These are phyloP conservation scores for Coenobita brevimanus DNA, from an alignment of 1,140 invertebrate genomes.

Conservation along the genomic window DNA sequence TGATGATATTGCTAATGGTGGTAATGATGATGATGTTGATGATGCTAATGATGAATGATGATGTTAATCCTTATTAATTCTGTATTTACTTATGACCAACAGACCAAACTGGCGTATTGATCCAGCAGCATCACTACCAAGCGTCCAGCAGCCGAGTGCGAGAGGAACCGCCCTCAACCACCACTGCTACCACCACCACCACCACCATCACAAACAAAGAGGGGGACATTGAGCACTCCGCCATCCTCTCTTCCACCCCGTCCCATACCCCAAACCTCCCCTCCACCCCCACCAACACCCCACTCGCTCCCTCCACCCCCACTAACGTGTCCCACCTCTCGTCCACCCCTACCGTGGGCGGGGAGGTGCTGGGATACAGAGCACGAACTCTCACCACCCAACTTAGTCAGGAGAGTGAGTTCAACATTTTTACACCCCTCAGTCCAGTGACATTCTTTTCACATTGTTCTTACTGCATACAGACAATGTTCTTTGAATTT, in stretches of 20 bases:
- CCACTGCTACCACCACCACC: not conserved
- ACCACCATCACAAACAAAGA: too few species aligned
- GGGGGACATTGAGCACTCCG: not conserved
- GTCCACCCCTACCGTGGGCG: constrained; percentile 8
- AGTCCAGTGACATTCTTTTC: too few species aligned
- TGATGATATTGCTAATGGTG: too few species aligned
- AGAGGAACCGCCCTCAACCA: constrained; percentile 24
- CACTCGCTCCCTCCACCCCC: not conserved
- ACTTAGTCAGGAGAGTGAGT: constrained; percentile 58
- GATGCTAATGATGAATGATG: too few species aligned
- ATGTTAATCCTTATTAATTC: too few species aligned
- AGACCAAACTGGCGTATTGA: constrained; percentile 90
- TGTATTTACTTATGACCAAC: constrained; percentile 25
- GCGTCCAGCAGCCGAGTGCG: constrained; percentile 70
- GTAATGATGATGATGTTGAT: too few species aligned
- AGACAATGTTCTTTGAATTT: too few species aligned
- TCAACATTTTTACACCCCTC: too few species aligned
- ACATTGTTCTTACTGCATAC: too few species aligned
- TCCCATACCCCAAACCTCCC: too few species aligned
- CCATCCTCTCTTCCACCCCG: not conserved
- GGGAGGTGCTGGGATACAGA: not conserved
- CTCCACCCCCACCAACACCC: constrained; percentile 26
- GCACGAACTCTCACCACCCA: constrained; percentile 16
- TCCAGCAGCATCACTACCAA: constrained; percentile 95
- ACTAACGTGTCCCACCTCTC: not conserved